phyloP scores from a whole-genome alignment of 2,888 invertebrate genomes.

The Ophioninae sp. region DNA sequence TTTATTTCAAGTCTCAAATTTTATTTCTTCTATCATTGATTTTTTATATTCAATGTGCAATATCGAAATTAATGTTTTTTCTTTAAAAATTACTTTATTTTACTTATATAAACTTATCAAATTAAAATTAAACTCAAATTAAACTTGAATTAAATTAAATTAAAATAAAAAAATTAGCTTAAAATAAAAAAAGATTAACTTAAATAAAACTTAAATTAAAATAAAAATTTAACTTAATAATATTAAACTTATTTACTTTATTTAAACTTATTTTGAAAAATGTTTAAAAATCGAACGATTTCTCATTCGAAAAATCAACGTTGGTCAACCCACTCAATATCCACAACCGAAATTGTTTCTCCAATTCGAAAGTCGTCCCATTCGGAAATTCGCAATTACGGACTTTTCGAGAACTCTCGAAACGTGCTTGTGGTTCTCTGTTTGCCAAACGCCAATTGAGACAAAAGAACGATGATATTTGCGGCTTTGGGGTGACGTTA shows the following conservation, averaged over 20 bases:
- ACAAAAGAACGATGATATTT: constrained; percentile 12
- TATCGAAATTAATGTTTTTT: not conserved
- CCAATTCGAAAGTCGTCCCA: not conserved
- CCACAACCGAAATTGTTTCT: not conserved
- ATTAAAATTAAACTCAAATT: no score
- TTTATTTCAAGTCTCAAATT: not conserved
- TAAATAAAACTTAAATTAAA: no score
- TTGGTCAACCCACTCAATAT: not conserved
- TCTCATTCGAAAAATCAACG: not conserved
- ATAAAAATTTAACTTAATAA: no score
- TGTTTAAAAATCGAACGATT: no score
- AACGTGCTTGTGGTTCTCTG: not conserved
- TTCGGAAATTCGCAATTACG: not conserved
- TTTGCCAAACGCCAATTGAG: constrained; percentile 38
- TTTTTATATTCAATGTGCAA: not conserved
- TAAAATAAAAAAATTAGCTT: no score
- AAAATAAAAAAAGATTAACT: no score
- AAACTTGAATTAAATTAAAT: no score
- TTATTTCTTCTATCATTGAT: not conserved
- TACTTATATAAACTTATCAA: no score
- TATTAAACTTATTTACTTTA: no score
- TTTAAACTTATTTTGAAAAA: no score
- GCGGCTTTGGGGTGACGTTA: constrained; percentile 24
- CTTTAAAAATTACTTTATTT: not conserved
- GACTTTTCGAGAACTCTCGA: not conserved